Evolutionary conservation across 1,140 invertebrate genomes (phyloP).

Genomic region (Calliphora vicina): DNA sequence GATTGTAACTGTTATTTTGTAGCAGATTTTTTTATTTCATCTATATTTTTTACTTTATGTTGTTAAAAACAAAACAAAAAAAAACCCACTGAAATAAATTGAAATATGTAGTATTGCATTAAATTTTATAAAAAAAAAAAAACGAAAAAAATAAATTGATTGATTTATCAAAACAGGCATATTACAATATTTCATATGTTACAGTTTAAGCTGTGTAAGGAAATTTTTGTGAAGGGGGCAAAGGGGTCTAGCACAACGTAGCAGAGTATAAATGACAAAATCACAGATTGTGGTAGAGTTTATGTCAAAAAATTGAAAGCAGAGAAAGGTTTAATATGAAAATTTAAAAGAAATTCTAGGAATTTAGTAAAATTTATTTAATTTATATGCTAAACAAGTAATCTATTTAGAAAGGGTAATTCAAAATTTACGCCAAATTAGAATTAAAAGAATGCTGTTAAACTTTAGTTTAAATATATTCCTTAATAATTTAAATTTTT

Average conservation of each 20-base stretch:
- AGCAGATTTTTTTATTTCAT: not conserved
- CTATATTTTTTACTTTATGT: not conserved
- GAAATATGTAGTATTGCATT: constrained; percentile 20
- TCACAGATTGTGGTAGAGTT: constrained; percentile 6
- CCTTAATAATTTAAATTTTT: too few relatives aligned
- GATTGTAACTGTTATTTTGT: not conserved
- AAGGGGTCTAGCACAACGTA: not conserved
- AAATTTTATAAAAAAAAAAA: not conserved
- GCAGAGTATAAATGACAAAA: not conserved
- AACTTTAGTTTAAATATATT: too few relatives aligned
- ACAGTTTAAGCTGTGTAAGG: too few relatives aligned
- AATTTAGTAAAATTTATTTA: too few relatives aligned
- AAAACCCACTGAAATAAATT: not conserved
- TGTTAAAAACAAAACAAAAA: not conserved
- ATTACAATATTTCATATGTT: constrained; percentile 33
- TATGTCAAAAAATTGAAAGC: not conserved
- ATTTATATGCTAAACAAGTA: too few relatives aligned
- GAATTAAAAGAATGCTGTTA: too few relatives aligned
- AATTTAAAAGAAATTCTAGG: too few relatives aligned
- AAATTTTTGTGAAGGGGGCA: too few relatives aligned
- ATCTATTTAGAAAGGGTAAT: too few relatives aligned
- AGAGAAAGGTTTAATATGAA: too few relatives aligned
- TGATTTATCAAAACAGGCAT: constrained; percentile 27
- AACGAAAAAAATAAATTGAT: constrained; percentile 18
- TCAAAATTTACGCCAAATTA: too few relatives aligned